Evolutionary conservation across 2,888 invertebrate genomes (phyloP), one percentile per base, ranked within the genome.

Genomic region (Limenitis camilla): DNA sequence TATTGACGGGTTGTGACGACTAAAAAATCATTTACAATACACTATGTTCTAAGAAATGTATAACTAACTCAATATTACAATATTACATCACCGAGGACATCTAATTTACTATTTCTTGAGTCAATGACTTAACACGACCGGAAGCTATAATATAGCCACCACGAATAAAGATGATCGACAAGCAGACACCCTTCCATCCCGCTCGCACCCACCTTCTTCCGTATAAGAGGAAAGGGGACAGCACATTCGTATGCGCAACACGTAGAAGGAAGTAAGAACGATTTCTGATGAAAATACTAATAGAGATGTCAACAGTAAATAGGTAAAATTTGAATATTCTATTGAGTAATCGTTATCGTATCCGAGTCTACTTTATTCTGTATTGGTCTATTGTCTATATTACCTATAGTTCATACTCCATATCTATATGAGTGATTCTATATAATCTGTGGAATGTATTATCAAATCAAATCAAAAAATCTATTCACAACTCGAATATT

Each of bases 161-260:
- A 82, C 80, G 84, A 86, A 86, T 87, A 83, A 82, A 84, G 85
- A 85, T 85, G 85, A 85, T 84, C 84, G 82, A 76, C 76, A 74
- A 72, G 72, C 76, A 77, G 78, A 76, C 77, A 67, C 64, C 65
- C 53, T 56, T 55, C 53, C 44, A 57, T 71, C 75, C 71, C 75
- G 51, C 56, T 72, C 71, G 5, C 62, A 63, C 69, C 19, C 53
- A 60, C 53, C 50, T 49, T 49, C 51, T 53, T 33, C 47, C 48
- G 40, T 33, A 48, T 30, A 61, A 39, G 53, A 52, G 72, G 77
- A 55, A 66, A 69, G 64, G 78, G 80, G 51, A 56, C 58, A 56
- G 52, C 49, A 67, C 59, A 56, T 61, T 61, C 69, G 73, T 85
- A 86, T 82, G 79, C 84, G 74, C 64, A 70, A 56, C 86, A 86